Base-by-base conservation (phyloP, 2,888 invertebrate genomes). In the Theodoxus fluviatilis region DNA sequence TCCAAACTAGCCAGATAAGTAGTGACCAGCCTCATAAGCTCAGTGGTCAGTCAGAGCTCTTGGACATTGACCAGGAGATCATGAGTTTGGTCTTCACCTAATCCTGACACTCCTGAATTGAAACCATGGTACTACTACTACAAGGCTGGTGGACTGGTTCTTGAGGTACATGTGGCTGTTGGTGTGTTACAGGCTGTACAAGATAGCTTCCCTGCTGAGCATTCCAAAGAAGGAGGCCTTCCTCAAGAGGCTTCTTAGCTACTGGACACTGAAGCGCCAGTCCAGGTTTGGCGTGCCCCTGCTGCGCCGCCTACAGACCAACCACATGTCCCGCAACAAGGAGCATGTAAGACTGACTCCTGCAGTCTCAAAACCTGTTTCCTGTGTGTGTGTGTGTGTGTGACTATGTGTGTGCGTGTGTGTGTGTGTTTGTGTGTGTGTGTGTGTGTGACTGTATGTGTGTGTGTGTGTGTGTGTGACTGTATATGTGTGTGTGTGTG, bases 261-360 rank as follows among this genome's bases (percentile, higher is more conserved):
- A 98, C 85, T 99, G 99, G 99, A 98, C 96, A 3, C 89, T 98
- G 57, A 99, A 99, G 87, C 89, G 99, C 1, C 95, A 96, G 84
- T 93, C 94, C 74, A 89, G 98, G 66, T 97, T 98, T 84, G 99
- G 99, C 0, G 98, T 98, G 9, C 98, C 99, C 0, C 89, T 99
- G 72, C 87, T 99, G 72, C 88, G 98, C 57, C 89, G 98, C 6
- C 88, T 96, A 37, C 95, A 95, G 81, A 87, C 88, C 9, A 85
- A 81, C 75, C 85, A 85, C 71, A 85, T 86, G 85, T 81, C 83
- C 37, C 78, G 85, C 25, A 81, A 83, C 66, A 81, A 82, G 72
- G 81, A 84, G 25, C 81, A 83, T 80, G 83, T 84, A 76, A 77
- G 76, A 67, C 0, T 18, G n/a, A n/a, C n/a, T n/a, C n/a, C n/a